Conservation (phyloP, 2,888 invertebrate genomes). For the Mesoligia furuncula region DNA sequence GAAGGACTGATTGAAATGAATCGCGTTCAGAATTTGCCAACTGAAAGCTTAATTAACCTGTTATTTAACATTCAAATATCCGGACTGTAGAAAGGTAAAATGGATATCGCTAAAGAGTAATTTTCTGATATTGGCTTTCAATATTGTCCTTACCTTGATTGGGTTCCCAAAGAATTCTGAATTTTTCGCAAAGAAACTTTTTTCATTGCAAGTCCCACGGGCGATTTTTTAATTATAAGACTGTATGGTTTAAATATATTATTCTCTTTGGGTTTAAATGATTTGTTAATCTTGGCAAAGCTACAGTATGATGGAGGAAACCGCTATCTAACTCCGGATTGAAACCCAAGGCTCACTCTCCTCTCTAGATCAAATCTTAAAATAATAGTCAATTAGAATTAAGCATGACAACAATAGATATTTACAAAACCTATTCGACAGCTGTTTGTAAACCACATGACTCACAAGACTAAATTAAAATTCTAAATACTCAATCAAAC, state of each 20-base stretch:
- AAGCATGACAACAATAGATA: not conserved
- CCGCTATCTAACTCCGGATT: not conserved
- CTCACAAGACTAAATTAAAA: conserved; percentile 48
- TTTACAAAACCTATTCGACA: conserved; percentile 24
- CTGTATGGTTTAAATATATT: too few species aligned
- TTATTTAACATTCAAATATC: conserved; percentile 20
- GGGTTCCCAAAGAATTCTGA: not conserved
- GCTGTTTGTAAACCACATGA: conserved; percentile 40
- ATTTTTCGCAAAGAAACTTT: not conserved
- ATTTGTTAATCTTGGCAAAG: not conserved
- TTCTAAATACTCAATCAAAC: conserved; percentile 53
- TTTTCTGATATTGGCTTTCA: not conserved
- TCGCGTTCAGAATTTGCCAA: conserved; percentile 15
- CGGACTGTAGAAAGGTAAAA: conserved; percentile 1
- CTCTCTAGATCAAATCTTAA: not conserved
- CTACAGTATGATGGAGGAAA: not conserved
- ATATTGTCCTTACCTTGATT: conserved; percentile 16
- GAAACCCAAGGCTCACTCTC: not conserved
- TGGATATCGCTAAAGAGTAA: not conserved
- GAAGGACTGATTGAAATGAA: conserved; percentile 49
- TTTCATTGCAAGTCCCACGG: not conserved
- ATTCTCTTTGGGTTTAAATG: too few species aligned
- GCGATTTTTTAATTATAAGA: not conserved
- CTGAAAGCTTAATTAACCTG: conserved; percentile 28
- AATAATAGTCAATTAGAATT: not conserved